Conservation (phyloP, 2,797 vertebrate species). For the Antennarius maculatus region DNA sequence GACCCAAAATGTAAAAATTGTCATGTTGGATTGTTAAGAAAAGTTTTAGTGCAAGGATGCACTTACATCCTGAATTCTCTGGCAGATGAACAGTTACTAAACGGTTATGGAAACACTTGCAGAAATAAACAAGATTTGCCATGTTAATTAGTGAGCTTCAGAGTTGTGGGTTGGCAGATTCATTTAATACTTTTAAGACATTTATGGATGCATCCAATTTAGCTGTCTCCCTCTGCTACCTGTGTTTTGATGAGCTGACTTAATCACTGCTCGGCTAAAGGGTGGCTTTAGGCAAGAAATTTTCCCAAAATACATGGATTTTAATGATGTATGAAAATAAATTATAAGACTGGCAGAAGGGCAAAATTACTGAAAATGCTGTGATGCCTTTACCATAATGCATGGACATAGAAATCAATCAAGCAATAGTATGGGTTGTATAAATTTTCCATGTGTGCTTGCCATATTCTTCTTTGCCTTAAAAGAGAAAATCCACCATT, state of each 20-base stretch:
- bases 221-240: no score
- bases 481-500: constrained; percentile 20
- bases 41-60: not conserved
- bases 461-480: constrained; percentile 17
- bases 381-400: not conserved
- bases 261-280: no score
- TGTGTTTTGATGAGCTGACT: not conserved
- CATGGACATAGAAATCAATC: not conserved
- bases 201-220: no score
- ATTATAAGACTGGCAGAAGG: not conserved
- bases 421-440: constrained; percentile 13
- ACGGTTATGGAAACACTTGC: no score
- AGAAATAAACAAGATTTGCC: not conserved
- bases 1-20: not conserved
- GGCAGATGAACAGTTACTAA: not conserved
- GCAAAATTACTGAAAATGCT: not conserved
- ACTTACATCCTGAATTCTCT: not conserved
- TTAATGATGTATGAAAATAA: not conserved
- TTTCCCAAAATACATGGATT: not conserved
- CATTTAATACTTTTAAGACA: not conserved
- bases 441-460: constrained; percentile 22
- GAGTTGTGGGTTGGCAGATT: not conserved
- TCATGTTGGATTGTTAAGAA: not conserved
- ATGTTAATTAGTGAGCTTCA: not conserved
- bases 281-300: no score